Evolutionary conservation across 2,113 vertebrate species (phyloP), one percentile per base, ranked within the genome.

Genomic region (Elanus axillaris): DNA sequence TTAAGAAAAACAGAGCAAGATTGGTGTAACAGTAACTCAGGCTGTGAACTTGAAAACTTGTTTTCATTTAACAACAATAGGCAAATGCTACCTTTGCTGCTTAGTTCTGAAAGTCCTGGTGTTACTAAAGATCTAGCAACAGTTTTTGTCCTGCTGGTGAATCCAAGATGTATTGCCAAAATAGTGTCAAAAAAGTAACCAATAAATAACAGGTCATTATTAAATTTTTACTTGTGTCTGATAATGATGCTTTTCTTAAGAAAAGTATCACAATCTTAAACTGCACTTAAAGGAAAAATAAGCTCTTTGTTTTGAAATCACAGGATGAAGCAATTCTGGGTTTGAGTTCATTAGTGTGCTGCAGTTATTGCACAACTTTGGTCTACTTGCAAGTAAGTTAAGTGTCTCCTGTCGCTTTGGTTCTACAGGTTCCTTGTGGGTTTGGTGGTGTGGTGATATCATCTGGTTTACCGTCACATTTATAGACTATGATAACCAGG

Each of bases 221-320:
- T 95, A 83, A 86, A n/a, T 95, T 96, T 96, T 68, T 60, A 15
- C n/a, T 79, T 89, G 29, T 93, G 21, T 66, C 25, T 95, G 68
- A 60, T 91, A 76, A 75, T 87, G 64, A 75, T 93, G 38, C 58
- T 87, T 76, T 87, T 95, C 96, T 94, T 67, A 26, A 94, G 58
- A 82, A 71, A 79, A 95, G 45, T 81, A 80, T 87, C 80, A 43
- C 42, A 91, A 76, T 75, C 42, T 84, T 91, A 80, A 90, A 72
- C 32, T 93, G 64, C 80, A 63, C 31, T 95, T 88, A 48, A 87
- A 90, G 56, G 64, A 77, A 96, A 79, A 55, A 63, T 64, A 60
- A 85, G n/a, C 22, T 85, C 63, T 78, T 69, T 81, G 67, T 97
- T 97, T 92, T 94, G 96, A 98, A 97, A 95, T 94, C 53, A 40